These are phyloP conservation scores for Cecidostiba fungosa DNA, from an alignment of 2,888 invertebrate species.

Conservation along the genomic window DNA sequence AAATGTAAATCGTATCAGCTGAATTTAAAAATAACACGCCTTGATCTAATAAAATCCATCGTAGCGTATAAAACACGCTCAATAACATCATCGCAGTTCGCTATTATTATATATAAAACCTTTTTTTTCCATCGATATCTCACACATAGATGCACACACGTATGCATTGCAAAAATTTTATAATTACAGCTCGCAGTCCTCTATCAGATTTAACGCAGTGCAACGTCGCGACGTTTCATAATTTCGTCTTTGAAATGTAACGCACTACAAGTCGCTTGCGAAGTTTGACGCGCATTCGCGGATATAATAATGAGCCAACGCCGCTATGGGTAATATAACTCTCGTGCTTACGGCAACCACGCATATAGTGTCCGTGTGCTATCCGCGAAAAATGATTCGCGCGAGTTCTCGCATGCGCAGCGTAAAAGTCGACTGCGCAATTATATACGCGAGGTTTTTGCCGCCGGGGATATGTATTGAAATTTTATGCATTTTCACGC, in stretches of 20 bases:
- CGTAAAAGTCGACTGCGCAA: conserved; percentile 50
- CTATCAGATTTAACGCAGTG: conserved; percentile 43
- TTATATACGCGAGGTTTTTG: conserved; percentile 6
- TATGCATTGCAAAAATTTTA: not conserved
- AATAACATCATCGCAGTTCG: not conserved
- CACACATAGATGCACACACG: not conserved
- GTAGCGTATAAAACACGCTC: not conserved
- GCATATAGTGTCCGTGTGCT: not conserved
- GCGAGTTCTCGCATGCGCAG: not conserved
- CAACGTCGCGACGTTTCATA: conserved; percentile 34
- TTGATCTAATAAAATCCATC: not conserved
- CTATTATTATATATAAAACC: too few species aligned
- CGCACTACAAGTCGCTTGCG: conserved; percentile 13
- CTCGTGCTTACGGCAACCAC: not conserved
- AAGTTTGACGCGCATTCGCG: conserved; percentile 24
- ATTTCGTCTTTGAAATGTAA: conserved; percentile 42
- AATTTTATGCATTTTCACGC: conserved; percentile 28
- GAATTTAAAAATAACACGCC: not conserved
- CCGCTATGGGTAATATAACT: conserved; percentile 1
- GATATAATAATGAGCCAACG: conserved; percentile 38
- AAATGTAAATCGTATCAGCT: not conserved
- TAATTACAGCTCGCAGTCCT: conserved; percentile 8
- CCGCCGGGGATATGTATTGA: not conserved
- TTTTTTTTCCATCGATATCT: not conserved
- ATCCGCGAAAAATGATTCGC: conserved; percentile 30